These are phyloP conservation scores for Nibea albiflora DNA, from an alignment of 2,113 vertebrate genomes.

Conservation along the genomic window DNA sequence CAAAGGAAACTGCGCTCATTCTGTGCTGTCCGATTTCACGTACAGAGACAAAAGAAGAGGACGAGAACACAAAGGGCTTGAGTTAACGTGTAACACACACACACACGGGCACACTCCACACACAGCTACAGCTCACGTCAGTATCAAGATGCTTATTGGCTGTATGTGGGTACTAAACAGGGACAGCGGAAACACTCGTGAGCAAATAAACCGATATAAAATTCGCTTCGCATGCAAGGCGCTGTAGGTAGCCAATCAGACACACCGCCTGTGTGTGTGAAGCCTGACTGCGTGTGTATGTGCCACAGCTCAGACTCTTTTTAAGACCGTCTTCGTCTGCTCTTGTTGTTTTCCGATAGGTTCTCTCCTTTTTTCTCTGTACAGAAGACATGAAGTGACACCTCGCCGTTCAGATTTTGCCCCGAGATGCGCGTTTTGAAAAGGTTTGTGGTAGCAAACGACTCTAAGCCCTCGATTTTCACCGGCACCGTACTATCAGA, in stretches of 20 bases:
- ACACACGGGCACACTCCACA: background rate
- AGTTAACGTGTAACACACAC: constrained; percentile 1
- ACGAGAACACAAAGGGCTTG: background rate
- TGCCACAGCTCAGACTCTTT: background rate
- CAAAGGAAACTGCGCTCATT: background rate
- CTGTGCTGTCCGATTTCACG: background rate
- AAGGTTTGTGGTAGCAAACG: constrained; percentile 1
- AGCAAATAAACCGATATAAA: constrained; percentile 2
- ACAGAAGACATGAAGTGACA: background rate
- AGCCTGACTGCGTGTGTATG: background rate
- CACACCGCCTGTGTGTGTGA: background rate
- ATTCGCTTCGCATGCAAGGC: constrained; percentile 3
- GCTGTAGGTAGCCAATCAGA: background rate
- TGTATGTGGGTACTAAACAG: background rate
- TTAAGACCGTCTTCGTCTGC: background rate
- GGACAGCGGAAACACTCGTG: background rate
- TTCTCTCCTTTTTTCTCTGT: background rate
- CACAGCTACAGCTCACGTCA: background rate
- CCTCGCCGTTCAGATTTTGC: constrained; percentile 13
- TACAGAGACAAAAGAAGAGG: constrained; percentile 1
- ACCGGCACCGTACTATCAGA: background rate
- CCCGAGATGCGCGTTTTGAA: background rate
- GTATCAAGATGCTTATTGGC: background rate
- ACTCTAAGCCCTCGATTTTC: background rate
- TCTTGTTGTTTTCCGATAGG: background rate